Percentiles rank a stretch among this genome's conserved stretches.
phyloP scores from a whole-genome alignment of 2,888 invertebrate species.

The Acleris literana region DNA sequence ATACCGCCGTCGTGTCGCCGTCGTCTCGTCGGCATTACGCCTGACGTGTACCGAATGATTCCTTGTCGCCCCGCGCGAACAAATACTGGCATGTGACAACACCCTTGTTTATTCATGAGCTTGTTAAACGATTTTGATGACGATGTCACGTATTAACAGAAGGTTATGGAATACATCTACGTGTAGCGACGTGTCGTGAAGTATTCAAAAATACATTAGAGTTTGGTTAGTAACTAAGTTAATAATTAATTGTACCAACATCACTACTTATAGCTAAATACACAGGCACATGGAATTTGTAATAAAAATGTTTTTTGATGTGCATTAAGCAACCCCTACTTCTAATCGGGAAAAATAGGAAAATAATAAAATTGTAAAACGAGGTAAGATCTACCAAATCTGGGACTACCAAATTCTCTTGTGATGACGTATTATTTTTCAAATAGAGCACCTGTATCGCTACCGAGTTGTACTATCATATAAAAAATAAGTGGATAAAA shows the following conservation, averaged over 20 bases:
- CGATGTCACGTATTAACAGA: slow-evolving; percentile 15
- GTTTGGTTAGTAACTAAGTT: neutral
- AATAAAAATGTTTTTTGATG: too few relatives aligned
- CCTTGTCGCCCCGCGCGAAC: slow-evolving; percentile 15
- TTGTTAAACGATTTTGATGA: slow-evolving; percentile 31
- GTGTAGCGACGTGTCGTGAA: neutral
- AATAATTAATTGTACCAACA: neutral
- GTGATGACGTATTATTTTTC: too few relatives aligned
- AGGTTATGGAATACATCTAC: slow-evolving; percentile 6
- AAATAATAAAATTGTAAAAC: too few relatives aligned
- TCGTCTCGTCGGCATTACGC: slow-evolving; percentile 19
- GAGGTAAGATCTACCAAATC: too few relatives aligned
- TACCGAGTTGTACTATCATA: too few relatives aligned
- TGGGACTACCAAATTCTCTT: too few relatives aligned
- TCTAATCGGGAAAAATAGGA: too few relatives aligned
- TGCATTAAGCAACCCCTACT: too few relatives aligned
- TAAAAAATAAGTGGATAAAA: too few relatives aligned
- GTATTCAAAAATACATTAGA: neutral
- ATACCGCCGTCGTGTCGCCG: slow-evolving; percentile 30
- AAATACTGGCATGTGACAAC: slow-evolving; percentile 33
- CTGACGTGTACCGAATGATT: slow-evolving; percentile 14
- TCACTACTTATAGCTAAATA: too few relatives aligned
- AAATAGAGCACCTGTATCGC: too few relatives aligned
- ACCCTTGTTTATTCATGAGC: slow-evolving; percentile 35
- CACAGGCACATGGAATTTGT: too few relatives aligned